Evolutionary conservation across 2,797 vertebrate genomes (phyloP), one percentile per base, ranked within the genome.

Genomic region (Channa striata): DNA sequence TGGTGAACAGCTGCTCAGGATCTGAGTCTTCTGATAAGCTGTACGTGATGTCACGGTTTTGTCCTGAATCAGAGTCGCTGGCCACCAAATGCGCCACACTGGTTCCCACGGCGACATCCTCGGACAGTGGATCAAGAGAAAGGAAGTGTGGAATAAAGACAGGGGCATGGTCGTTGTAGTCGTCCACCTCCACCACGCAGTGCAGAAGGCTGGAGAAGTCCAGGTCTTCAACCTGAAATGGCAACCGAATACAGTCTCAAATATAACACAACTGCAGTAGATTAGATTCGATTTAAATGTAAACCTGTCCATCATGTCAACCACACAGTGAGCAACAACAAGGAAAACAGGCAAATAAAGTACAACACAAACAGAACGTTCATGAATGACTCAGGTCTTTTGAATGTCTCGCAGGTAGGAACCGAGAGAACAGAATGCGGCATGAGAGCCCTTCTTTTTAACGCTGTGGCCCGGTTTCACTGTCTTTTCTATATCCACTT

Each of bases 121-220:
- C 97, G 17, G 94, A 91, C 1, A 97, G 62, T 0, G 95, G 93
- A 5, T 85, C 89, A 2, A 96, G 72, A 3, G 93, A 91, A 72
- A 96, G 79, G 54, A 95, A 93, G 48, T 93, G 94, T 5, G 95
- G 94, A 68, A 92, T 94, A 66, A 98, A 98, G 83, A 95, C 93
- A 0, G 96, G 96, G 12, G 94, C 88, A 8, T 98, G 95, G 73
- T 97, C 96, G 5, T 98, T 97, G 17, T 90, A 95, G 79, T 98
- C 96, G 77, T 97, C 94, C 17, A 98, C 93, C 74, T 96, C 94
- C 19, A 97, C 92, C 44, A 95, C 76, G 23, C 96, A 97, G 62
- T 93, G 90, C 10, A 96, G 88, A 30, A 93, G 72, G 66, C 93
- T 96, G 62, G 94, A 96, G 86, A 96, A 97, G 82, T 96, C 95